A percentile compares a stretch with the other conserved stretches of the same genome.
phyloP scores from a whole-genome alignment of 2,113 vertebrate genomes.

The Indri indri region DNA sequence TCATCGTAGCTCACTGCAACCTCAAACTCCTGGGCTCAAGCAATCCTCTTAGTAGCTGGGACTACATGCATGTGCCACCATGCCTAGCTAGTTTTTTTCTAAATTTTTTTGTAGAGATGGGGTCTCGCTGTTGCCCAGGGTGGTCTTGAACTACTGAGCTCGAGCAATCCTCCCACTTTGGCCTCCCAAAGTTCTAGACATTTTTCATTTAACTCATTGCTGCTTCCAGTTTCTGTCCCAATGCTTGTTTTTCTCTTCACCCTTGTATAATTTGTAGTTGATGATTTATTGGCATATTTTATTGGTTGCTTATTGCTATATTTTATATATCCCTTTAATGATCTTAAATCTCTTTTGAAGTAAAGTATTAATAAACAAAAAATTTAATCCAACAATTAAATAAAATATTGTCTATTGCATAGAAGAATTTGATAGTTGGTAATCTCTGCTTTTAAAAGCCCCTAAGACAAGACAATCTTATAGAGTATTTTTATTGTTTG shows the following conservation, averaged over 20 bases:
- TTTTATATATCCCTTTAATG: background rate
- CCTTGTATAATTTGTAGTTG: background rate
- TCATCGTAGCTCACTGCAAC: no score
- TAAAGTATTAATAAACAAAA: background rate
- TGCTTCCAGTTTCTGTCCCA: background rate
- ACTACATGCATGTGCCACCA: no score
- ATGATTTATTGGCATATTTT: background rate
- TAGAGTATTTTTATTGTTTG: background rate
- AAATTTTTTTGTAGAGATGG: no score
- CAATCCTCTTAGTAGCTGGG: no score
- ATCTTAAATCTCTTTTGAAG: background rate
- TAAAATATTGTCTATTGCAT: background rate
- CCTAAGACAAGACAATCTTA: background rate
- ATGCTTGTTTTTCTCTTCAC: background rate
- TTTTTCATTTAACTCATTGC: constrained; percentile 3
- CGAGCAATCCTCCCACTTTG: no score
- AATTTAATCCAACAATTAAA: background rate
- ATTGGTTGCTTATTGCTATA: background rate
- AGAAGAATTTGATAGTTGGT: background rate
- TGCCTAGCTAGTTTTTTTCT: no score
- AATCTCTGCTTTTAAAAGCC: background rate
- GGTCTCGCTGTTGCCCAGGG: no score
- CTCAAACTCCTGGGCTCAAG: no score
- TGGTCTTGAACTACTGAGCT: no score
- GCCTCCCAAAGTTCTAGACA: no score